These are phyloP conservation scores for Platycnemis pennipes DNA, from an alignment of 2,888 invertebrate species.

Conservation along the genomic window DNA sequence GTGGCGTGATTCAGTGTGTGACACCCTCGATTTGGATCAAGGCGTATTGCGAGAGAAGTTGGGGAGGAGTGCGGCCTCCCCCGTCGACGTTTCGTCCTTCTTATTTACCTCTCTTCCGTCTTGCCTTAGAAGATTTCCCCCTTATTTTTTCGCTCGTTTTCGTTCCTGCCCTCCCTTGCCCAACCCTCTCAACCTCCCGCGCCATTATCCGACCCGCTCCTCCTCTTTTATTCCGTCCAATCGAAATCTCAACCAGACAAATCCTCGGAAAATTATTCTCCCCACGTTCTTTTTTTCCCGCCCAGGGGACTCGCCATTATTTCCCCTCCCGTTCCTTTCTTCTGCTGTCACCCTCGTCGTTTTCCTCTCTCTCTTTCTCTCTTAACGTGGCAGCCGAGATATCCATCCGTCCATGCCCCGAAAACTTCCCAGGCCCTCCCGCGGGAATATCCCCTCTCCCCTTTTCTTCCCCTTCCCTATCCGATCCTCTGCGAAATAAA, in stretches of 20 bases:
- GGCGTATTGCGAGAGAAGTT: slow-evolving; percentile 39
- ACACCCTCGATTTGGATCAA: slow-evolving; percentile 66
- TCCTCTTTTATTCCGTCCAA: slow-evolving; percentile 44
- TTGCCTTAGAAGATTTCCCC: slow-evolving; percentile 32
- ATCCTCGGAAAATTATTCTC: slow-evolving; percentile 61
- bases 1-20: slow-evolving; percentile 59
- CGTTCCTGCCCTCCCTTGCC: not conserved
- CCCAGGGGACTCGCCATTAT: not conserved
- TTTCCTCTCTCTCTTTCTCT: slow-evolving; percentile 23
- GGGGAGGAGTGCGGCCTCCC: not conserved
- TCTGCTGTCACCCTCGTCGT: slow-evolving; percentile 34
- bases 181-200: not conserved
- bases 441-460: not conserved
- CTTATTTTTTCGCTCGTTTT: not conserved
- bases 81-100: not conserved
- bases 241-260: slow-evolving; percentile 62
- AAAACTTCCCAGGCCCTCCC: not conserved
- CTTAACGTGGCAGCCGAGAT: not conserved
- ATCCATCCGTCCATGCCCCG: not conserved
- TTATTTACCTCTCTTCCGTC: not conserved
- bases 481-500: not conserved
- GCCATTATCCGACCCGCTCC: not conserved
- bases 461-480: not conserved
- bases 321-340: slow-evolving; percentile 58
- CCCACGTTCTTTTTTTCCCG: slow-evolving; percentile 10